Evolutionary conservation across 2,797 vertebrate species (phyloP).

Genomic region (Erethizon dorsatum): DNA sequence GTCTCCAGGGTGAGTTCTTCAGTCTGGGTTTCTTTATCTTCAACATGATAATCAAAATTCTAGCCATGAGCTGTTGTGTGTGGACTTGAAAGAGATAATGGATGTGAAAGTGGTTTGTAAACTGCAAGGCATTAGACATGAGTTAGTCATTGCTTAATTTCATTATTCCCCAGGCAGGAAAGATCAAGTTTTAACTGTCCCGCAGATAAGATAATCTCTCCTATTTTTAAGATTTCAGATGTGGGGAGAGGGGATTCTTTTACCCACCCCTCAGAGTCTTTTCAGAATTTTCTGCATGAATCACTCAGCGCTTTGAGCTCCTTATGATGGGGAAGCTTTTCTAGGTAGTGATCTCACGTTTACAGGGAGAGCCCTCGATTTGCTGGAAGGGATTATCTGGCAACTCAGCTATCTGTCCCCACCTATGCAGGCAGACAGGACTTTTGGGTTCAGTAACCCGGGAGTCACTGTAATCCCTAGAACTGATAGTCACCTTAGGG

Average conservation of each 20-base stretch:
- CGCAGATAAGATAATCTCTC: constrained; percentile 71
- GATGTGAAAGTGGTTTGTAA: constrained; percentile 65
- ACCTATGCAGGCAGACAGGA: neutral
- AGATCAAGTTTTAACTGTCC: constrained; percentile 69
- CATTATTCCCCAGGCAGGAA: constrained; percentile 70
- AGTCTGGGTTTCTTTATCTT: constrained; percentile 72
- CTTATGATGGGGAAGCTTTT: neutral
- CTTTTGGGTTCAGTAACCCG: constrained; percentile 3
- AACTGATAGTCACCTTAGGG: constrained; percentile 41
- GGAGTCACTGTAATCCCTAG: constrained; percentile 62
- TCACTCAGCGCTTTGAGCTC: constrained; percentile 11
- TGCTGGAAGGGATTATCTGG: constrained; percentile 33
- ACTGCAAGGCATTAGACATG: constrained; percentile 7
- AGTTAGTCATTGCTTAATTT: constrained; percentile 75
- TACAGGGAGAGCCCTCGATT: neutral
- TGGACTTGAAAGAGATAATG: constrained; percentile 70
- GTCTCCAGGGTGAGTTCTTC: neutral
- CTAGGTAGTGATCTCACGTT: neutral
- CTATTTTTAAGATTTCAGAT: constrained; percentile 66
- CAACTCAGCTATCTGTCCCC: neutral
- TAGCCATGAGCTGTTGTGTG: neutral
- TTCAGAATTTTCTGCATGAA: constrained; percentile 37
- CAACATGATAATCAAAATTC: constrained; percentile 62
- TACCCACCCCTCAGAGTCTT: neutral
- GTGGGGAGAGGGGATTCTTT: constrained; percentile 43